These are phyloP conservation scores for Drosophila burlai DNA, from an alignment of 1,140 invertebrate species.

Conservation along the genomic window DNA sequence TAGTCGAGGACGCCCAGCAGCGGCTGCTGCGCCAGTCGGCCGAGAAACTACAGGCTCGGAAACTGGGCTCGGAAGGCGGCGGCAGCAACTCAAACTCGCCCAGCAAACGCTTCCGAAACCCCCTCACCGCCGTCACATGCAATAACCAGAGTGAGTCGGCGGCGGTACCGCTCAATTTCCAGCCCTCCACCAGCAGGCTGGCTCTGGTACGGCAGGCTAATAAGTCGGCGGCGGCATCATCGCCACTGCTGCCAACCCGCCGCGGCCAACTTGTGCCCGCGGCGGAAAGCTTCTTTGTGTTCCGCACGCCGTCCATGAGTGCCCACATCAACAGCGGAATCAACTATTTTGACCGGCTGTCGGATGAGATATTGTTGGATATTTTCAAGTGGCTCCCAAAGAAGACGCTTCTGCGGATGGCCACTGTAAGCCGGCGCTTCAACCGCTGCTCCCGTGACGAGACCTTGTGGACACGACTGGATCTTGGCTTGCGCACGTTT, in stretches of 20 bases:
- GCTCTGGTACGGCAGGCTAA: conserved; percentile 52
- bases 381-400: conserved; percentile 94
- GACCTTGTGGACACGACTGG: conserved; percentile 93
- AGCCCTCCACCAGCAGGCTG: conserved; percentile 76
- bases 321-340: conserved; percentile 62
- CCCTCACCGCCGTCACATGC: conserved; percentile 64
- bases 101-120: conserved; percentile 70
- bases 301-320: conserved; percentile 58
- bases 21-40: conserved; percentile 34
- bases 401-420: conserved; percentile 89
- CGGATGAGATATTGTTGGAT: conserved; percentile 93
- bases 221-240: conserved; percentile 18
- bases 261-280: conserved; percentile 16
- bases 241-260: neutral
- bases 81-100: conserved; percentile 71
- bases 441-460: conserved; percentile 91
- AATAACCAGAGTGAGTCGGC: conserved; percentile 25
- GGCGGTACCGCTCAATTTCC: conserved; percentile 51
- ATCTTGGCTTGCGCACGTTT: conserved; percentile 90
- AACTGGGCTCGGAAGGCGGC: conserved; percentile 31
- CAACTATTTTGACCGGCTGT: conserved; percentile 88
- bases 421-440: conserved; percentile 89
- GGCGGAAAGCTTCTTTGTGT: conserved; percentile 70
- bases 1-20: conserved; percentile 52
- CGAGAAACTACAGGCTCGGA: conserved; percentile 44